Conservation (phyloP, 2,113 vertebrate species). For the Caloenas nicobarica region DNA sequence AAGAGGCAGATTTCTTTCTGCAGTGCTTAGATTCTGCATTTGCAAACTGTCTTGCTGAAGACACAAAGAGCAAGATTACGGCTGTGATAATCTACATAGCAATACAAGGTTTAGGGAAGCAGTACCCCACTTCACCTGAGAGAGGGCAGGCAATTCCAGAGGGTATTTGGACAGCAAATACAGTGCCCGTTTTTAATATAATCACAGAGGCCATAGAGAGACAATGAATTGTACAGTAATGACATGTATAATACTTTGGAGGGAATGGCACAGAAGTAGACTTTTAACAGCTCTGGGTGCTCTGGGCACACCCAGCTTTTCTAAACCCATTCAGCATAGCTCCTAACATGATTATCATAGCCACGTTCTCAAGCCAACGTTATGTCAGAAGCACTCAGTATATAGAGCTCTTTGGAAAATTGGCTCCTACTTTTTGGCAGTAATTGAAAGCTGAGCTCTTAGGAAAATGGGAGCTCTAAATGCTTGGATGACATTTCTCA, state of each 20-base stretch:
- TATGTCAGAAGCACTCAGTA: slow-evolving; percentile 2
- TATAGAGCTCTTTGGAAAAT: slow-evolving; percentile 52
- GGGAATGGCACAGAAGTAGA: not conserved
- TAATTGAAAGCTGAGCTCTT: slow-evolving; percentile 47
- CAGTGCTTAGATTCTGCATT: not conserved
- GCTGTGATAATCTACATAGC: not conserved
- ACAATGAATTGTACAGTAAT: not conserved
- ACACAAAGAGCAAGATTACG: not conserved
- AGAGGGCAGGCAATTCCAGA: not conserved
- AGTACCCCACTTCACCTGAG: not conserved
- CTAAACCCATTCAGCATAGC: not conserved
- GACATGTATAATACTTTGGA: not conserved
- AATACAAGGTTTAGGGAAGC: not conserved
- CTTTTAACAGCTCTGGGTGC: not conserved
- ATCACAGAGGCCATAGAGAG: not conserved
- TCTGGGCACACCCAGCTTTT: not conserved
- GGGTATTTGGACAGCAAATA: not conserved
- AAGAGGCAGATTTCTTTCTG: not conserved
- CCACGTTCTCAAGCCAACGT: not conserved
- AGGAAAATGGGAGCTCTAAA: slow-evolving; percentile 33
- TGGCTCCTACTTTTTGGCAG: slow-evolving; percentile 31
- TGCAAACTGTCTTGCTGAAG: not conserved
- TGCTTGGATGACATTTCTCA: slow-evolving; percentile 31
- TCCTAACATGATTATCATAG: not conserved
- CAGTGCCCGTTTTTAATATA: not conserved